Base-by-base conservation (phyloP, 2,113 vertebrate genomes). In the Oreotrochilus melanogaster region DNA sequence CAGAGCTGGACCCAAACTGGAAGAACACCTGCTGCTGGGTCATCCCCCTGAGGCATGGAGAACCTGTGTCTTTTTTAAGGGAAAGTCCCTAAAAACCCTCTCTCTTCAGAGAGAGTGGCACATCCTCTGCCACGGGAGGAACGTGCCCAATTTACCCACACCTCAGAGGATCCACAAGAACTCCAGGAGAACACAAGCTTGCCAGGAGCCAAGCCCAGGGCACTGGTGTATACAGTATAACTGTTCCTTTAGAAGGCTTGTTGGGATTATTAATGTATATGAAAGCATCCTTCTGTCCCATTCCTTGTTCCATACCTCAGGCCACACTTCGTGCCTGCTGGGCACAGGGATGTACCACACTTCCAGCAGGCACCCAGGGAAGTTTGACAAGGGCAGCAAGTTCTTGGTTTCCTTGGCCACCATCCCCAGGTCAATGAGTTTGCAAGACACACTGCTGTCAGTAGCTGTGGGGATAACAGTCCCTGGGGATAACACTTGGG, bases 151-250 rank as follows among this genome's bases (percentile, higher is more conserved):
- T 17, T 33, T 21, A 27, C 25, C 9, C 21, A 14, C n/a, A 11
- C 10, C 7, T 39, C 42, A 47, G 39, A 60, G 47, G 62, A 65
- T 14, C 50, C 30, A 30, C 0, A 1, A 11, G 30, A n/a, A 8
- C 10, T 14, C 42, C 74, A 28, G 19, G 16, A 33, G 50, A 58
- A 47, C 56, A 33, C 3, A 1, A 35, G 3, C 24, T 18, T 4
- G 11, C 33, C 1, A 1, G 61, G 60, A 60, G 25, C 45, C 31
- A 0, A 0, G 60, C 33, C 42, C 35, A 7, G 47, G 30, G 54
- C 58, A 31, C 1, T 2, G 67, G 28, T 62, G 65, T 39, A 39
- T 39, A 11, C 39, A 43, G 64, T 31, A 7, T 4, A 69, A 74
- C 18, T 11, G 4, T 18, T 75, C n/a, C n/a, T 24, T 75, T 51